These are phyloP conservation scores for Remorina albescens DNA, from an alignment of 2,797 vertebrate species.

Conservation along the genomic window DNA sequence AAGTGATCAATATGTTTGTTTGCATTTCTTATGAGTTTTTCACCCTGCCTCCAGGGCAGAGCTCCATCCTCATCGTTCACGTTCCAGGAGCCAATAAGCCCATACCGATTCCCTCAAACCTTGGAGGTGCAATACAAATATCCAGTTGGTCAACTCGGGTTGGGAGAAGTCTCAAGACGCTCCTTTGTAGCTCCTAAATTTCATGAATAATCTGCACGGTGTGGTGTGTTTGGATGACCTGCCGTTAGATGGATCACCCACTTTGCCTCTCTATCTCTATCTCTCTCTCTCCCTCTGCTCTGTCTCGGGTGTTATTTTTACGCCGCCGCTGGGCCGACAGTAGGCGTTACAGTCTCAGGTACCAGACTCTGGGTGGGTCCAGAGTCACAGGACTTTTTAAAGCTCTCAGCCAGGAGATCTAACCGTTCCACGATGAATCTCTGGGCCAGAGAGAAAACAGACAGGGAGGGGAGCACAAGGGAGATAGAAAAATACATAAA, in stretches of 20 bases:
- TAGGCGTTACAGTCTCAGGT: conserved; percentile 66
- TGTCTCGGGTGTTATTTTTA: conserved; percentile 40
- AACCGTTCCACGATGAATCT: conserved; percentile 55
- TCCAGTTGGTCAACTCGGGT: conserved; percentile 16
- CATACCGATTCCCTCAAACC: conserved; percentile 24
- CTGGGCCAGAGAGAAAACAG: conserved; percentile 45
- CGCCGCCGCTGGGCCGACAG: conserved; percentile 46
- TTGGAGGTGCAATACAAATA: conserved; percentile 41
- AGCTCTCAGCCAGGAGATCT: conserved; percentile 72
- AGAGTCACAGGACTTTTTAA: conserved; percentile 73
- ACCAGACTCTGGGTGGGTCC: conserved; percentile 63
- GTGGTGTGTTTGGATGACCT: conserved; percentile 58
- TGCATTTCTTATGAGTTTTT: conserved; percentile 68
- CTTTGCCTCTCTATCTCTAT: conserved; percentile 40
- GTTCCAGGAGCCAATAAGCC: conserved; percentile 47
- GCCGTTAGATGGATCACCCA: conserved; percentile 71
- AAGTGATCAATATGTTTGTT: conserved; percentile 66
- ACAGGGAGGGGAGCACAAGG: conserved; percentile 29
- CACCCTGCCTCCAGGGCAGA: conserved; percentile 3
- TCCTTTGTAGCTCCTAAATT: too few species aligned
- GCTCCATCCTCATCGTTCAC: conserved; percentile 25
- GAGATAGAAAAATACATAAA: conserved; percentile 26
- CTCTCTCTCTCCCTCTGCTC: conserved; percentile 10
- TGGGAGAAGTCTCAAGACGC: conserved; percentile 19
- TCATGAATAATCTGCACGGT: too few species aligned